phyloP scores from a whole-genome alignment of 2,888 invertebrate species.

The Elgonia sp. region DNA sequence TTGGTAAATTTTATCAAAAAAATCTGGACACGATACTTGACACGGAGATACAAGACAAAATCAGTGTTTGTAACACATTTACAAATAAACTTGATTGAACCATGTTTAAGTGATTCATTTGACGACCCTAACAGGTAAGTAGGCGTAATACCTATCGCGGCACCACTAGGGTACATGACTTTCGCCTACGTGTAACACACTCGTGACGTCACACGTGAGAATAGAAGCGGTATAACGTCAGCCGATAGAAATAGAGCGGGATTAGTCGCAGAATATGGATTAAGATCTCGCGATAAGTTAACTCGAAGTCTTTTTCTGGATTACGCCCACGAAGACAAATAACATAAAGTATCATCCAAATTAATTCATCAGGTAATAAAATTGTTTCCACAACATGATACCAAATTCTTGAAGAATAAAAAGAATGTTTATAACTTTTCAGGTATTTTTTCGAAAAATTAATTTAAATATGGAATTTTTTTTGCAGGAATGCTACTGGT shows the following conservation, averaged over 20 bases:
- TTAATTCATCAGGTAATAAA: neutral
- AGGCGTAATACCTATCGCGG: slow-evolving; percentile 65
- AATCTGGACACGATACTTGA: neutral
- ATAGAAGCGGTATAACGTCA: slow-evolving; percentile 70
- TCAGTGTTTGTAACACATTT: slow-evolving; percentile 19
- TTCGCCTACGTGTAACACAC: slow-evolving; percentile 64
- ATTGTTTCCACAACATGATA: too few relatives aligned
- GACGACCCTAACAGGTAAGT: slow-evolving; percentile 69
- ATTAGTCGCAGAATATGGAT: slow-evolving; percentile 66
- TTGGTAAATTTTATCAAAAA: too few relatives aligned
- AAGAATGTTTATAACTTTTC: too few relatives aligned
- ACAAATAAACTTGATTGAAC: slow-evolving; percentile 44
- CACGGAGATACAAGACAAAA: slow-evolving; percentile 37
- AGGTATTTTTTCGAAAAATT: too few relatives aligned
- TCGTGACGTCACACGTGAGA: slow-evolving; percentile 65
- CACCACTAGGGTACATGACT: slow-evolving; percentile 60
- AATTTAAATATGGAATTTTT: too few relatives aligned
- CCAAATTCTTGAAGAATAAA: too few relatives aligned
- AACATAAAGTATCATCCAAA: neutral
- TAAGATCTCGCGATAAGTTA: slow-evolving; percentile 36
- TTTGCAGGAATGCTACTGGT: too few relatives aligned
- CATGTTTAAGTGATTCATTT: slow-evolving; percentile 62
- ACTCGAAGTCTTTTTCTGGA: slow-evolving; percentile 52
- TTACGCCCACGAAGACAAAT: slow-evolving; percentile 4
- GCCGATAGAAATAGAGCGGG: slow-evolving; percentile 66